Evolutionary conservation across 2,113 vertebrate genomes (phyloP), one percentile per base, ranked within the genome.

Genomic region (Progne subis): DNA sequence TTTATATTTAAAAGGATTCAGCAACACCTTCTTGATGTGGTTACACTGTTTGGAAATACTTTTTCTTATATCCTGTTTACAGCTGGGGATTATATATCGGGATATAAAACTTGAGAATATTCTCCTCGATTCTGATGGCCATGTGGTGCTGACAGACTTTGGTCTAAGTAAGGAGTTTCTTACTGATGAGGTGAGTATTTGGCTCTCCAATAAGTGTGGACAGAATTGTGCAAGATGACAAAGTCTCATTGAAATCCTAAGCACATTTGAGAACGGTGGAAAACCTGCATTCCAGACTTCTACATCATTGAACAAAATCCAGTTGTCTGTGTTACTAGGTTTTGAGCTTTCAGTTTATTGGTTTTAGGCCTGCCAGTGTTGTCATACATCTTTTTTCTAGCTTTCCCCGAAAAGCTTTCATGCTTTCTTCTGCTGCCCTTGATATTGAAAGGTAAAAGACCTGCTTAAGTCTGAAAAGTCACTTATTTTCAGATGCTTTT

Each of bases 71-170:
- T 91, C 72, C 9, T 95, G 24, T 97, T 97, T 97, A 60, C 97
- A 99, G 99, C 98, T 99, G 93, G 99, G 99, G 56, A 99, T 99
- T 91, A 99, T 99, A 95, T 99, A 99, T 94, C 98, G 99, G 85
- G 99, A 99, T 97, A 98, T 99, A 96, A 99, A 99, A 97, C 99
- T 99, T 95, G 99, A 99, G 96, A 99, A 99, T 96, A 99, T 99
- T 97, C 98, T 99, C 2, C 98, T 99, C 26, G 99, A 99, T 98
- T 99, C 98, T 95, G 98, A 97, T 81, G 99, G 99, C 79, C 99
- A 99, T 4, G 98, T 99, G 90, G 99, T 99, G 90, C 98, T 99
- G 94, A 99, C 99, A 94, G 99, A 99, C 97, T 99, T 99, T 78
- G 99, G 99, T 67, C 98, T 99, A 57, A 99, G 99, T 98, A 99